Conservation (phyloP, 2,113 vertebrate species). For the Eudyptes chrysolophus region DNA sequence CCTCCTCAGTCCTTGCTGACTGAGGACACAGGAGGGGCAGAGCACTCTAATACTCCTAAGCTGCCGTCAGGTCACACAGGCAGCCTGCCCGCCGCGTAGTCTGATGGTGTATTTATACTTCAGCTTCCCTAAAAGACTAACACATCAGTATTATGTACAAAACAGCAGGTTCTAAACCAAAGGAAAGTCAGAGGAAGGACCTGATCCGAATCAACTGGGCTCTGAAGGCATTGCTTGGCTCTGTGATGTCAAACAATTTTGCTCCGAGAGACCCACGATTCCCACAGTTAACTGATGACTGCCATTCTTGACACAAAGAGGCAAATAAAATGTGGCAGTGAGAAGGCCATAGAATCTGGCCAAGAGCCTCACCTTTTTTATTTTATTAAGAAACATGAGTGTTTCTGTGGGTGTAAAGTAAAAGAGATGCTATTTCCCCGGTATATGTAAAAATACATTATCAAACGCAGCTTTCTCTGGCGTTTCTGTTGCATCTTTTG, state of each 20-base stretch:
- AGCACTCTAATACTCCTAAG: background rate
- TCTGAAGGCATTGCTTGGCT: background rate
- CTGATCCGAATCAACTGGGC: background rate
- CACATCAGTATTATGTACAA: background rate
- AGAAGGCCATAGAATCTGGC: background rate
- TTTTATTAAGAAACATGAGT: background rate
- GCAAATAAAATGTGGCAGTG: background rate
- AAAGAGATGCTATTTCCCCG: background rate
- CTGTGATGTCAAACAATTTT: background rate
- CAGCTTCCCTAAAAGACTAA: background rate
- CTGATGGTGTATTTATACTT: background rate
- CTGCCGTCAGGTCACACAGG: background rate
- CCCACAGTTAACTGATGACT: background rate
- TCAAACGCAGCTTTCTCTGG: background rate
- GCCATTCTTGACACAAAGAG: background rate
- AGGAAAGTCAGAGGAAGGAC: background rate
- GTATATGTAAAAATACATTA: background rate
- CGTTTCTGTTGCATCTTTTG: background rate
- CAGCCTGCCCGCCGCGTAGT: rapidly evolving
- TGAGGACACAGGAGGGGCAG: background rate
- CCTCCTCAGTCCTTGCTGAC: background rate
- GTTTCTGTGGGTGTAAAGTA: background rate
- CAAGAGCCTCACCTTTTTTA: background rate
- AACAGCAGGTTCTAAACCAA: background rate
- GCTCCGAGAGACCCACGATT: background rate